Base-by-base conservation (phyloP, 2,113 vertebrate genomes). In the Crotalus helleri region DNA sequence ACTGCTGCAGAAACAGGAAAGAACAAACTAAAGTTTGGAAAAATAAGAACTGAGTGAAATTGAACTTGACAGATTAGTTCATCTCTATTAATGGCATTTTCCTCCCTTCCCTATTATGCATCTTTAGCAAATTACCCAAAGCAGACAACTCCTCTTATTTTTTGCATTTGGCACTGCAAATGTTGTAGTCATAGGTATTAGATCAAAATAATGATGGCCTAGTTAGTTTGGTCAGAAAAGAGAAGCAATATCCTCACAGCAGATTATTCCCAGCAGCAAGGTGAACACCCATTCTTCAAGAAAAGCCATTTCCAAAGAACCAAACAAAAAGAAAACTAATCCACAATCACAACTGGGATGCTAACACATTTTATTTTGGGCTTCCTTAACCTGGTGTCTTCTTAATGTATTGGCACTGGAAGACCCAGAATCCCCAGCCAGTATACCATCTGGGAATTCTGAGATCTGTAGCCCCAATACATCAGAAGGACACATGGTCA, bases 271-370 rank as follows among this genome's bases (percentile, higher is more conserved):
- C 91, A 59, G 88, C 91, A 92, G 85, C 3, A 74, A 74, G 69
- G 15, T 74, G 15, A 74, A 74, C 69, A 74, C n/a, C 69, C 69
- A 74, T 81, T 81, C 33, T 81, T 21, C 21, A 17, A 44, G 74
- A 81, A 44, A 81, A 81, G n/a, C 74, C 33, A 81, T 81, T 44
- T 44, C 74, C 74, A 94, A 51, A 89, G 88, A 94, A 96, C 92
- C 15, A 87, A 94, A 94, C 64, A 90, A 55, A 55, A 15, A 57
- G 17, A 58, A 86, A 59, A 59, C 81, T 2, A 90, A 33, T 29
- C 55, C 44, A 85, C 29, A 85, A 51, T 61, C n/a, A 58, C 58
- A 93, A 58, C 91, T 61, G 87, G 33, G 92, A 94, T 64, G 89
- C 3, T 90, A 86, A 88, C 88, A 26, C 93, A 92, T 81, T 81